Percentiles rank a stretch among this genome's conserved stretches.
These are phyloP conservation scores for Glyptemys insculpta DNA, from an alignment of 2,797 vertebrate genomes.

Conservation along the genomic window DNA sequence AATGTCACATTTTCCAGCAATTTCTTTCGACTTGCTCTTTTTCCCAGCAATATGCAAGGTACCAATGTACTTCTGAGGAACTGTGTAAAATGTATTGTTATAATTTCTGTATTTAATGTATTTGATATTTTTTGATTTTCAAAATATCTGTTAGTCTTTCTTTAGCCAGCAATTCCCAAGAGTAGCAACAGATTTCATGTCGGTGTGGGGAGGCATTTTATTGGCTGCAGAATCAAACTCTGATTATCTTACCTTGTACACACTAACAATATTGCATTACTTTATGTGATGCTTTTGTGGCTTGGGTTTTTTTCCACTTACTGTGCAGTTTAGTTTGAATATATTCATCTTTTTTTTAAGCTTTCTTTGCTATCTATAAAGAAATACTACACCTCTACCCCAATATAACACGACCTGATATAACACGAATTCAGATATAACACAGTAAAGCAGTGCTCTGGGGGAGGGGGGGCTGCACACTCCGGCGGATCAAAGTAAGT, in stretches of 20 bases:
- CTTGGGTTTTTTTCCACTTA: not conserved
- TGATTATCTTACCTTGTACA: not conserved
- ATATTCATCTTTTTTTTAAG: not conserved
- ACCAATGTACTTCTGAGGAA: not conserved
- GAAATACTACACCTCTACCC: not conserved
- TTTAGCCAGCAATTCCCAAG: not conserved
- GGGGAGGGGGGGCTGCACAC: too few species aligned
- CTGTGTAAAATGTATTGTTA: not conserved
- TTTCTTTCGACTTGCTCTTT: not conserved
- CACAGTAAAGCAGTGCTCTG: too few species aligned
- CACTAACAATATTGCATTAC: not conserved
- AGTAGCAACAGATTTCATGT: not conserved
- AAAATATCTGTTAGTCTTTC: not conserved
- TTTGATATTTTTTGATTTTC: not conserved
- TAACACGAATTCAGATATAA: too few species aligned
- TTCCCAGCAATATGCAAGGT: not conserved
- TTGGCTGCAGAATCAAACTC: not conserved
- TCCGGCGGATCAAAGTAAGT: too few species aligned
- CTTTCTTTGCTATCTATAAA: not conserved
- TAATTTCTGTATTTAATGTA: not conserved
- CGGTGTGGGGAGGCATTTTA: not conserved
- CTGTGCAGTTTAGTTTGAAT: not conserved
- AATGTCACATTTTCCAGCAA: not conserved
- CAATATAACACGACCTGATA: too few species aligned
- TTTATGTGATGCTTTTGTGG: fast-evolving